These are phyloP conservation scores for Apodemia zela DNA, from an alignment of 2,888 invertebrate genomes.

Conservation along the genomic window DNA sequence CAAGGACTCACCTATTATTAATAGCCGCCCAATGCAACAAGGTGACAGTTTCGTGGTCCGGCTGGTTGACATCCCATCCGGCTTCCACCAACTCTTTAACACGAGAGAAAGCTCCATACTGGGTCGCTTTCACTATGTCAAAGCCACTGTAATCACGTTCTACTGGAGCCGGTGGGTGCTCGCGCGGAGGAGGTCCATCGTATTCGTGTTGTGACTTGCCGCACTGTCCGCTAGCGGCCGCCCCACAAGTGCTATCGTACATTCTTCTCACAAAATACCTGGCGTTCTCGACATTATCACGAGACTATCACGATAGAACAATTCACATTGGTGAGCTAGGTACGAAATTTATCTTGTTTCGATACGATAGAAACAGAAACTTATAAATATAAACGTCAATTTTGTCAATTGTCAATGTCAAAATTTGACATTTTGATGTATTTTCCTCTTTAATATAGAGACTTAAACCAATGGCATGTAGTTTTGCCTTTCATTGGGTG, in stretches of 20 bases:
- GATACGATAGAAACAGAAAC: constrained; percentile 3
- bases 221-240: constrained; percentile 83
- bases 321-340: constrained; percentile 24
- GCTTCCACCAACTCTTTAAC: constrained; percentile 93
- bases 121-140: constrained; percentile 97
- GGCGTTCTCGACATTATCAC: constrained; percentile 26
- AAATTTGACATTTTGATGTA: neutral
- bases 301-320: constrained; percentile 18
- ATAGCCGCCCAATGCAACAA: constrained; percentile 99
- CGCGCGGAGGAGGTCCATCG: constrained; percentile 81
- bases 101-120: constrained; percentile 94
- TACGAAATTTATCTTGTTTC: constrained; percentile 17
- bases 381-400: neutral
- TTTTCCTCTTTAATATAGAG: too few relatives aligned
- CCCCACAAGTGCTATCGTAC: constrained; percentile 88
- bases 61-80: constrained; percentile 96
- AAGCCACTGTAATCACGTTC: constrained; percentile 87
- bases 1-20: constrained; percentile 86
- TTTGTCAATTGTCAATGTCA: neutral
- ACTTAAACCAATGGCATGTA: too few relatives aligned
- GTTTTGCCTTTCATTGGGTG: too few relatives aligned
- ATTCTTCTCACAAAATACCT: constrained; percentile 48
- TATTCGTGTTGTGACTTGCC: constrained; percentile 83
- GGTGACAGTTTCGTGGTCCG: constrained; percentile 97
- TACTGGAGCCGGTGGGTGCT: constrained; percentile 81